phyloP scores from a whole-genome alignment of 2,888 invertebrate genomes.

The Lepidocyrtoides sp. region DNA sequence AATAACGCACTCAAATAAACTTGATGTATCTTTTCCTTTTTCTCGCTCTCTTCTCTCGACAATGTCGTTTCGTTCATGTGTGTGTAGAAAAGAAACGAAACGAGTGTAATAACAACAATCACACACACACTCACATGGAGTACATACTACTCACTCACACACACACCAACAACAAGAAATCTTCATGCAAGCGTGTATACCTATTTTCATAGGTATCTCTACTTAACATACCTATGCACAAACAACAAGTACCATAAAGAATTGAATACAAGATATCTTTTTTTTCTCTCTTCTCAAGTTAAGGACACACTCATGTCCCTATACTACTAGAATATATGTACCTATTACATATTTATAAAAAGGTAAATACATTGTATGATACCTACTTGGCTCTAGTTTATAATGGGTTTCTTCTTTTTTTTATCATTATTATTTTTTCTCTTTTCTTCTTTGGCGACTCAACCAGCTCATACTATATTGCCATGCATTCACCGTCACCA shows the following conservation, averaged over 20 bases:
- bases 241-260: constrained; percentile 35
- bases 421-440: constrained; percentile 31
- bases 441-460: constrained; percentile 62
- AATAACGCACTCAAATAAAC: not conserved
- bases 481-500: constrained; percentile 55
- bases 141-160: constrained; percentile 37
- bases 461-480: constrained; percentile 39
- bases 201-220: not conserved
- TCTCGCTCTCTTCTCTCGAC: constrained; percentile 18
- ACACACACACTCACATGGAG: constrained; percentile 53
- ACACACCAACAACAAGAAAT: not conserved
- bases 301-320: constrained; percentile 11
- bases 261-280: constrained; percentile 43
- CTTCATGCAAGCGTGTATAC: constrained; percentile 42
- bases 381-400: constrained; percentile 63
- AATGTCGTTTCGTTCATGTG: not conserved
- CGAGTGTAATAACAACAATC: constrained; percentile 62
- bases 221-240: not conserved
- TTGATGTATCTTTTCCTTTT: constrained; percentile 71
- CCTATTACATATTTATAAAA: too few species aligned
- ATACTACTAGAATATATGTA: not conserved
- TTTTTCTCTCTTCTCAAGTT: constrained; percentile 31
- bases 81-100: not conserved
- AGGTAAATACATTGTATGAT: constrained; percentile 54
- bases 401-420: constrained; percentile 66